Conservation (phyloP, 2,113 vertebrate species). For the Antechinus stuartii region DNA sequence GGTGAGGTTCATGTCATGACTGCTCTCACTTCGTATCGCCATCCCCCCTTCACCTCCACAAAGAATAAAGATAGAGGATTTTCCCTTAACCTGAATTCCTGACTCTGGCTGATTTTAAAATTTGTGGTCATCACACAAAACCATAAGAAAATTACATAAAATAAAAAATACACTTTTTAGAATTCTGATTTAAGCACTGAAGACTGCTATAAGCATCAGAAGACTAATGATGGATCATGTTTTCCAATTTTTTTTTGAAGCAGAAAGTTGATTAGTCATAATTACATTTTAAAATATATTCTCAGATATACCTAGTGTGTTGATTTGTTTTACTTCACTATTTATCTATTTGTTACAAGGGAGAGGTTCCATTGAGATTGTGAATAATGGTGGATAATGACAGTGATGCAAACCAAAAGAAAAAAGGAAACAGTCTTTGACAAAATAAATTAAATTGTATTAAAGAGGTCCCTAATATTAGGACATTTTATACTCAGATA, state of each 20-base stretch:
- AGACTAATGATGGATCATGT: neutral
- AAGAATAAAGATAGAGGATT: too few species aligned
- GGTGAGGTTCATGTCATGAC: too few species aligned
- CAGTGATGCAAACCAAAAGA: neutral
- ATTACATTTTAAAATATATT: neutral
- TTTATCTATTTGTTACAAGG: neutral
- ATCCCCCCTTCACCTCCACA: too few species aligned
- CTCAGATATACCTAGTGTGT: neutral
- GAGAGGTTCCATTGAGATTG: neutral
- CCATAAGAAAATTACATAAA: neutral
- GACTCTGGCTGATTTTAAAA: too few species aligned
- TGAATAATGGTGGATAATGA: neutral
- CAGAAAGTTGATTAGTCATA: neutral
- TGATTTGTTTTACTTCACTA: neutral
- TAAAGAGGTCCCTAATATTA: neutral
- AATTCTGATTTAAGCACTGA: neutral
- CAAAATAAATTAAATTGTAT: neutral
- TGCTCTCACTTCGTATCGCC: too few species aligned
- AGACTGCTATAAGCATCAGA: neutral
- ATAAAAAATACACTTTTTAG: neutral
- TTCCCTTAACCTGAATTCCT: too few species aligned
- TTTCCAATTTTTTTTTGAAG: neutral
- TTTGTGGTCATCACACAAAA: too few species aligned
- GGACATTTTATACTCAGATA: neutral
- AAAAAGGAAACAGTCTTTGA: neutral